Conservation (phyloP, 2,888 invertebrate genomes). For the Lithophane leautieri region DNA sequence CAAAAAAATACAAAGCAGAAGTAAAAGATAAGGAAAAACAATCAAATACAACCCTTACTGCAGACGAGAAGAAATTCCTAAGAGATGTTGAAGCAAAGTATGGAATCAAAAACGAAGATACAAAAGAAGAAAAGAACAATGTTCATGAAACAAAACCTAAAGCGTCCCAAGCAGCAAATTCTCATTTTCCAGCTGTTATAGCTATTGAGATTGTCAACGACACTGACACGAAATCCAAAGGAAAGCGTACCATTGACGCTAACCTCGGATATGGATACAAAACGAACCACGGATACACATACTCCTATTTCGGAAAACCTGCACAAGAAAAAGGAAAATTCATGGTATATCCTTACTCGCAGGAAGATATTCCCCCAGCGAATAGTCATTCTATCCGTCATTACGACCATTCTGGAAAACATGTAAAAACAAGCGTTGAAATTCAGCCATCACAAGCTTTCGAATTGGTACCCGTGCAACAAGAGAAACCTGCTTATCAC, state of each 20-base stretch:
- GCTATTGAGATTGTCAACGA: constrained; percentile 92
- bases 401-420: constrained; percentile 69
- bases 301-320: constrained; percentile 87
- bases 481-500: constrained; percentile 79
- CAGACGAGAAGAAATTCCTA: constrained; percentile 85
- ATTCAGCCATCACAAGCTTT: constrained; percentile 91
- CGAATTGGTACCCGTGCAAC: constrained; percentile 83
- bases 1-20: constrained; percentile 84
- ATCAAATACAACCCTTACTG: constrained; percentile 78
- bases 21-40: constrained; percentile 77
- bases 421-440: constrained; percentile 84
- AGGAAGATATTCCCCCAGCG: constrained; percentile 90
- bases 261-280: constrained; percentile 93
- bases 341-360: constrained; percentile 93
- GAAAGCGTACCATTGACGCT: constrained; percentile 93
- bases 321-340: constrained; percentile 89
- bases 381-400: constrained; percentile 54
- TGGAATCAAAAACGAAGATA: constrained; percentile 80
- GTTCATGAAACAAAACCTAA: constrained; percentile 63
- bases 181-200: constrained; percentile 89
- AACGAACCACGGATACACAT: constrained; percentile 88
- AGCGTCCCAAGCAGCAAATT: constrained; percentile 62
- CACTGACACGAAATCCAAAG: constrained; percentile 87
- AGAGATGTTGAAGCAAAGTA: constrained; percentile 88
- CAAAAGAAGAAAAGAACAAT: constrained; percentile 70